Evolutionary conservation across 2,888 invertebrate genomes (phyloP), one percentile per base, ranked within the genome.

Genomic region (Julus scandinavius): DNA sequence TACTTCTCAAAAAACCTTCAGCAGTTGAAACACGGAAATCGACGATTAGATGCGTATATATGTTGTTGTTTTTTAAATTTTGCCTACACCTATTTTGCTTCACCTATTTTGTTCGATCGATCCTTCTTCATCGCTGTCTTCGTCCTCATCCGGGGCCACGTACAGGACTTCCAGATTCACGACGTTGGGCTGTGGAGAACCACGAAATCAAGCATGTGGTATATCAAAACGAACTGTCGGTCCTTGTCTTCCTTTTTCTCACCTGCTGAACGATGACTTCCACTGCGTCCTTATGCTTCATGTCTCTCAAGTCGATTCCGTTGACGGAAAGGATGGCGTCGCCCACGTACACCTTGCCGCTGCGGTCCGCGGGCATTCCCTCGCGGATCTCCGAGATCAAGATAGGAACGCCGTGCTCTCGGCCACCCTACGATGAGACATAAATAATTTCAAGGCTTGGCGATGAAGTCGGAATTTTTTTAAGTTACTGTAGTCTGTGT

Each of bases 341-440:
- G 0, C 97, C 97, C 38, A 97, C 96, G 92, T 94, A 96, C 72
- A 97, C 93, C 89, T 95, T 94, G 63, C 95, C 94, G 89, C 95
- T 95, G 90, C 95, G 93, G 89, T 96, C 95, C 84, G 96, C 96
- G 88, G 96, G 96, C 90, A 96, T 96, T 90, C 95, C 95, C 89
- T 94, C 94, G 89, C 94, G 94, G 91, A 97, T 94, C 93, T 97
- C 97, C 0, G 96, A 96, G 91, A 97, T 96, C 89, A 97, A 93
- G 90, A 97, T 96, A 0, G 97, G 97, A 72, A 97, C 96, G 20
- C 96, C 96, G 92, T 97, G 97, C 91, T 97, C 97, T 89, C 96
- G 94, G 0, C 97, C 97, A 88, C 97, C 96, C 96, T 96, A 91
- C 29, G 29, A 1, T 29, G 0, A 29, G 29, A 29, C 29, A 29